Conservation (phyloP, 2,888 invertebrate genomes). For the Aleiodes leptofemur region DNA sequence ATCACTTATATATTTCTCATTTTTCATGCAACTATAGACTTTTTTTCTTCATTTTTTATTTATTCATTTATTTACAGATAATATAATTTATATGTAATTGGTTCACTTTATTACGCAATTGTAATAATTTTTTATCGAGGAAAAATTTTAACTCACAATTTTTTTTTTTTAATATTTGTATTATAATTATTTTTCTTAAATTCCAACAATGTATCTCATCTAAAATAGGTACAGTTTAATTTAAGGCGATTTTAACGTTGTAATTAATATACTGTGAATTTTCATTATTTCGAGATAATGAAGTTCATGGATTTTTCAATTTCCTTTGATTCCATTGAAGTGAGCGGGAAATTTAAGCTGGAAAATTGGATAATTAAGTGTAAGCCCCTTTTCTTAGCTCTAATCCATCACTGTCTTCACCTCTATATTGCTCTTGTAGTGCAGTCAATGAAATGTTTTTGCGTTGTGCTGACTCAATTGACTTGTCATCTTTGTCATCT, state of each 20-base stretch:
- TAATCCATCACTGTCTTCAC: too few relatives aligned
- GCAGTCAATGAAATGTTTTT: too few relatives aligned
- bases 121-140: constrained; percentile 4
- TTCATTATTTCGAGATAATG: too few relatives aligned
- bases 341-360: too few relatives aligned
- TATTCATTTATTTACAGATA: constrained; percentile 13
- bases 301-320: too few relatives aligned
- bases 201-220: constrained; percentile 23
- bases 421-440: too few relatives aligned
- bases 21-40: constrained; percentile 15
- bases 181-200: background rate
- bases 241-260: constrained; percentile 24
- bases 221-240: constrained; percentile 21
- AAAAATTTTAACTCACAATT: constrained; percentile 25
- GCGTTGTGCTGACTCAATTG: too few relatives aligned
- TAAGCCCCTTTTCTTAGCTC: too few relatives aligned
- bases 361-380: too few relatives aligned
- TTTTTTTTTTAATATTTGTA: background rate
- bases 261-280: background rate
- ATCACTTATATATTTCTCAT: constrained; percentile 11
- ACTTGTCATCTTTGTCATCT: too few relatives aligned
- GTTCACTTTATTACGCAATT: constrained; percentile 21
- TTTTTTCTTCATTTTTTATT: background rate
- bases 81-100: constrained; percentile 29
- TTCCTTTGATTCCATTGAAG: too few relatives aligned